Conservation (phyloP, 2,888 invertebrate genomes). For the Noctuana brunneofusca region DNA sequence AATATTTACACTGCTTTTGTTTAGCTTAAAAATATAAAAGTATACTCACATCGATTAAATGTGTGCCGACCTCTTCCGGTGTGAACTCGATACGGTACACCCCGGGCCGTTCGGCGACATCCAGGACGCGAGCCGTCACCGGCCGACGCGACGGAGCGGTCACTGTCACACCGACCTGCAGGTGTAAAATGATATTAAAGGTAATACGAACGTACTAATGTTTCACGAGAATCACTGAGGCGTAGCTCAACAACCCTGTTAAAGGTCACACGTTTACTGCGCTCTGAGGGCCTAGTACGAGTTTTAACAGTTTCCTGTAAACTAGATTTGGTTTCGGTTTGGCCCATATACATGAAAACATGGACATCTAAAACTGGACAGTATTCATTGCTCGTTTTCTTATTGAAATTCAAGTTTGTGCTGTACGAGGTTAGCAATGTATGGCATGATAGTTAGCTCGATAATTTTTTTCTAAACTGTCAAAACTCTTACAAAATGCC, state of each 20-base stretch:
- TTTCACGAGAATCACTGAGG: conserved; percentile 3
- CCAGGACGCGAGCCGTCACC: conserved; percentile 91
- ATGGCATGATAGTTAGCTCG: too few relatives aligned
- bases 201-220: background rate
- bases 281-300: background rate
- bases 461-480: too few relatives aligned
- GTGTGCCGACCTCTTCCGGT: conserved; percentile 96
- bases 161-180: conserved; percentile 84
- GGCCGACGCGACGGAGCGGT: conserved; percentile 93
- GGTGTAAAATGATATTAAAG: conserved; percentile 13
- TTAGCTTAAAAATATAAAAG: background rate
- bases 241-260: conserved; percentile 3
- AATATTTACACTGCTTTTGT: background rate
- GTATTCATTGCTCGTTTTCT: too few relatives aligned
- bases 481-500: too few relatives aligned
- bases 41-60: conserved; percentile 92
- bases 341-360: too few relatives aligned
- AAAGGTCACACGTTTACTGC: conserved; percentile 9
- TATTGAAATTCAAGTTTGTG: too few relatives aligned
- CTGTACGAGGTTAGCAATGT: too few relatives aligned
- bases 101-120: conserved; percentile 89
- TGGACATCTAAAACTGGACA: too few relatives aligned
- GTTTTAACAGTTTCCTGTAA: too few relatives aligned
- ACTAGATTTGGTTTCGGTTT: too few relatives aligned
- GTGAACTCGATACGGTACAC: conserved; percentile 96